phyloP scores from a whole-genome alignment of 2,888 invertebrate genomes.

The Agriotes lineatus region DNA sequence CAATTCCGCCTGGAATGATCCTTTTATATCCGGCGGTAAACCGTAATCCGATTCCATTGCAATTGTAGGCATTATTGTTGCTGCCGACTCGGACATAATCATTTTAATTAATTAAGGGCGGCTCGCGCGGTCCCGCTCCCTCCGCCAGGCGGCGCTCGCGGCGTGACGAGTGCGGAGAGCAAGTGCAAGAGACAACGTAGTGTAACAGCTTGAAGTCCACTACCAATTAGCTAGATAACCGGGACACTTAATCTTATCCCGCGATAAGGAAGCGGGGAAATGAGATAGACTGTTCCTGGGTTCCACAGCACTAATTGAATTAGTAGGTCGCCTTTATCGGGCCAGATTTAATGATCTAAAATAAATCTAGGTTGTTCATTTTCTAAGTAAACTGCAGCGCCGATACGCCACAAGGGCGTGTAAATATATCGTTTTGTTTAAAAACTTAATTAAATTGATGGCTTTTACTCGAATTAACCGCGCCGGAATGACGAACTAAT shows the following conservation, averaged over 20 bases:
- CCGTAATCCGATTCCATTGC: conserved; percentile 19
- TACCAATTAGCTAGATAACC: conserved; percentile 62
- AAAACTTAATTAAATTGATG: not conserved
- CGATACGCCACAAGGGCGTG: not conserved
- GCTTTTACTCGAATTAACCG: not conserved
- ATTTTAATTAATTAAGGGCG: conserved; percentile 31
- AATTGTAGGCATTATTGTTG: conserved; percentile 25
- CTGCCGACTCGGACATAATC: conserved; percentile 21
- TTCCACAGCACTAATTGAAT: conserved; percentile 44
- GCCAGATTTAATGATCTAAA: conserved; percentile 43
- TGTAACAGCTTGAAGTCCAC: conserved; percentile 55
- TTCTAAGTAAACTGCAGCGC: conserved; percentile 33
- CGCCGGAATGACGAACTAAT: not conserved
- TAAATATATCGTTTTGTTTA: not conserved
- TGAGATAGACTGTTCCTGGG: conserved; percentile 50
- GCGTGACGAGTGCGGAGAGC: conserved; percentile 26
- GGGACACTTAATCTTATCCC: conserved; percentile 59
- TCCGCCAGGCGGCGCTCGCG: conserved; percentile 22
- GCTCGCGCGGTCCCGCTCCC: conserved; percentile 1
- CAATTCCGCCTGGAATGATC: not conserved
- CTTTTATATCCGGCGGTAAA: conserved; percentile 11
- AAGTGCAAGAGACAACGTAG: conserved; percentile 40
- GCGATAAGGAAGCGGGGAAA: conserved; percentile 55
- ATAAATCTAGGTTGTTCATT: conserved; percentile 41
- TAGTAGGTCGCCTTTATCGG: conserved; percentile 44